Conservation (phyloP, 1,140 invertebrate species). For the Drosophila nikananu region DNA sequence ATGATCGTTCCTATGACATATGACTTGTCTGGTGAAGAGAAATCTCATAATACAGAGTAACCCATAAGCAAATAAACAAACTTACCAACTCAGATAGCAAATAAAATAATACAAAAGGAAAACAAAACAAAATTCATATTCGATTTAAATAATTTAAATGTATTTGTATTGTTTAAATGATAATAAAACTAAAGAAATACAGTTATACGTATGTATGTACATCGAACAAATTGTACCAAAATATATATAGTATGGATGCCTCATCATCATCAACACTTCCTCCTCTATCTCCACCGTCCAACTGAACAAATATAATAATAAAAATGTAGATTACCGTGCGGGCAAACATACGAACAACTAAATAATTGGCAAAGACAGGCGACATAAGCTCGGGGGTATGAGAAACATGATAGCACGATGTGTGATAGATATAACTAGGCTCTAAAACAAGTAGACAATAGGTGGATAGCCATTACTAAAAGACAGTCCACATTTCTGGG, state of each 20-base stretch:
- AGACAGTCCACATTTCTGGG: constrained; percentile 28
- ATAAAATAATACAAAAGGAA: constrained; percentile 8
- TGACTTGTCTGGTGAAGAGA: not conserved
- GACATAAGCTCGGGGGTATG: constrained; percentile 53
- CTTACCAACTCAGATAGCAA: constrained; percentile 48
- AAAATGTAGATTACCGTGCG: constrained; percentile 42
- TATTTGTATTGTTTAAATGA: constrained; percentile 65
- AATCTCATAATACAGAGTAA: not conserved
- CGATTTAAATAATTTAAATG: constrained; percentile 69
- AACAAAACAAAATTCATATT: constrained; percentile 8
- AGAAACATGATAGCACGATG: constrained; percentile 33
- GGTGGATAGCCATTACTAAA: constrained; percentile 26
- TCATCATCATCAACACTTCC: constrained; percentile 22
- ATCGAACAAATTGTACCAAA: constrained; percentile 72
- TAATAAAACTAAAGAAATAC: constrained; percentile 61
- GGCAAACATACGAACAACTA: constrained; percentile 55
- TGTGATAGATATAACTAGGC: constrained; percentile 44
- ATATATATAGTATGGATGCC: constrained; percentile 40
- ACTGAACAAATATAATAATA: constrained; percentile 52
- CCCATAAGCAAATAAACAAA: constrained; percentile 20
- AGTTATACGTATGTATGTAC: constrained; percentile 69
- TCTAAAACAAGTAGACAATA: constrained; percentile 41
- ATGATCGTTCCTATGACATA: too few species aligned
- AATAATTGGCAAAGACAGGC: constrained; percentile 76
- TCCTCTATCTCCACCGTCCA: constrained; percentile 2